These are phyloP conservation scores for Clunio marinus DNA, from an alignment of 2,888 invertebrate genomes.

Conservation along the genomic window DNA sequence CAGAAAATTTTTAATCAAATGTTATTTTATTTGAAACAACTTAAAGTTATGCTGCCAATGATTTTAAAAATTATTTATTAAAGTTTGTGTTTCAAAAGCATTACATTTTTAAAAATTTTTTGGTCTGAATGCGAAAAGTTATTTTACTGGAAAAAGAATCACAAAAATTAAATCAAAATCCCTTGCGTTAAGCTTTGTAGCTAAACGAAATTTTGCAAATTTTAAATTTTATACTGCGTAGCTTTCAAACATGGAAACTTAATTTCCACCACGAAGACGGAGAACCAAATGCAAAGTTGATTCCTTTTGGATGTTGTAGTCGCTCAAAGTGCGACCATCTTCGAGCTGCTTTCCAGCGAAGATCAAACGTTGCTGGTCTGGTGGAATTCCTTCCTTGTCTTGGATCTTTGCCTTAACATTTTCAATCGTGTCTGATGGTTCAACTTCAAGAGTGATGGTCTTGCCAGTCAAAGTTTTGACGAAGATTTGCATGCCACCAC, in stretches of 20 bases:
- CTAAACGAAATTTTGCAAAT: no score
- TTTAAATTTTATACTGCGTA: no score
- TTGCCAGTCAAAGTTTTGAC: conserved; percentile 92
- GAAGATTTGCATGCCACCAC: conserved; percentile 98
- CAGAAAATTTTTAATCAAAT: no score
- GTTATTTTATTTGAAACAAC: no score
- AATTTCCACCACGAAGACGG: conserved; percentile 79
- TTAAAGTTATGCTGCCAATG: no score
- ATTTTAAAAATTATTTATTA: no score
- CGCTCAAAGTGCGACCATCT: conserved; percentile 84
- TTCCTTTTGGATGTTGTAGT: conserved; percentile 17
- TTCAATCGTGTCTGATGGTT: conserved; percentile 89
- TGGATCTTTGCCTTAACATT: conserved; percentile 93
- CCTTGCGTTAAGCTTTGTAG: no score
- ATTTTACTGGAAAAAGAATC: no score
- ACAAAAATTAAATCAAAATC: no score
- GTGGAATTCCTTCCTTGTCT: conserved; percentile 83
- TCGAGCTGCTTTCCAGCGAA: conserved; percentile 95
- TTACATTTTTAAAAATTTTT: no score
- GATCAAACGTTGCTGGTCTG: conserved; percentile 83
- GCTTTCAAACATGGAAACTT: background rate
- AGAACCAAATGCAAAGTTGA: conserved; percentile 78
- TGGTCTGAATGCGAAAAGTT: no score
- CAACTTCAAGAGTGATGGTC: conserved; percentile 91
- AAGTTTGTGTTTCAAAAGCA: no score